Percentiles rank a stretch among this genome's conserved stretches.
Conservation (phyloP, 1,140 invertebrate species). For the Venturia canescens region DNA sequence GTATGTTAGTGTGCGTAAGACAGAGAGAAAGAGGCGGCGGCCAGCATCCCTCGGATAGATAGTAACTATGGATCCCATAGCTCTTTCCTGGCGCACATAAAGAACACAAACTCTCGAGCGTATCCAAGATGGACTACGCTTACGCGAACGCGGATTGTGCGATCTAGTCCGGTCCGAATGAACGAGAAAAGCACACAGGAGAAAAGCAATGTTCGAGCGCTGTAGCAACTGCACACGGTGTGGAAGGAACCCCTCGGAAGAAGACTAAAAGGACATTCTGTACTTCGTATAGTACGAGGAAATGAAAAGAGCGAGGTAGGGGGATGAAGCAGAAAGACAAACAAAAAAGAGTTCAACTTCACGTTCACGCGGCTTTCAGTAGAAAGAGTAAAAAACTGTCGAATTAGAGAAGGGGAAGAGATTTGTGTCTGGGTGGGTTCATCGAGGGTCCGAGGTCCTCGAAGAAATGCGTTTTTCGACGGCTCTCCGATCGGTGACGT, state of each 20-base stretch:
- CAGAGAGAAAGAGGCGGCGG: slow-evolving; percentile 44
- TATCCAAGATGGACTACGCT: slow-evolving; percentile 71
- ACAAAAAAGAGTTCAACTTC: slow-evolving; percentile 27
- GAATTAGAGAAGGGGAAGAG: slow-evolving; percentile 55
- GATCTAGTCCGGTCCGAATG: slow-evolving; percentile 23
- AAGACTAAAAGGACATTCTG: slow-evolving; percentile 30
- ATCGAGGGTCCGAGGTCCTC: slow-evolving; percentile 60
- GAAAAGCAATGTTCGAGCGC: slow-evolving; percentile 37
- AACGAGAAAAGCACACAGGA: slow-evolving; percentile 16
- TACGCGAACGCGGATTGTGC: slow-evolving; percentile 67
- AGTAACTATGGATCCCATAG: slow-evolving; percentile 66
- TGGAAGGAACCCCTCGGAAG: slow-evolving; percentile 24
- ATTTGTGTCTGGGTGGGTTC: slow-evolving; percentile 64
- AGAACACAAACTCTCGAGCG: slow-evolving; percentile 69
- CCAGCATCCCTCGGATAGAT: slow-evolving; percentile 60
- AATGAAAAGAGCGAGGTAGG: slow-evolving; percentile 30
- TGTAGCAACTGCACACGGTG: slow-evolving; percentile 13
- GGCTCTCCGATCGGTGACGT: slow-evolving; percentile 48
- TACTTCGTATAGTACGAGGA: neutral
- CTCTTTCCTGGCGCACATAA: slow-evolving; percentile 68
- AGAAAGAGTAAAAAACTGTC: slow-evolving; percentile 45
- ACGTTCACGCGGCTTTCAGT: slow-evolving; percentile 7
- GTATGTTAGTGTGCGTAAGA: neutral
- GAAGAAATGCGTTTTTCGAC: slow-evolving; percentile 68
- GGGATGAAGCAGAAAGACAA: slow-evolving; percentile 47